These are phyloP conservation scores for Ciona savignyi DNA, from an alignment of 23 tunicate species.

Conservation along the genomic window DNA sequence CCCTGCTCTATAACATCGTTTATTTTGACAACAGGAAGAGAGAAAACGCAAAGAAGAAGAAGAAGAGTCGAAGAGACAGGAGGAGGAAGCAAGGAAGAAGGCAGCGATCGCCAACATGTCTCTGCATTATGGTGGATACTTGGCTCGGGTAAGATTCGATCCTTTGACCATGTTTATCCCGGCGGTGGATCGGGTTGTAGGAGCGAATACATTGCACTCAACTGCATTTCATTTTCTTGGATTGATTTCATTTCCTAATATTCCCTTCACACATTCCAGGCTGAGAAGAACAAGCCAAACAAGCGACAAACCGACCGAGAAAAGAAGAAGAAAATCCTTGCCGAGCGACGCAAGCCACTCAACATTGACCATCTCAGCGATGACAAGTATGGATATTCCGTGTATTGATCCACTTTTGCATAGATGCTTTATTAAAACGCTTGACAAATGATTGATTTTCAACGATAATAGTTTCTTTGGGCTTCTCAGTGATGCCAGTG, in stretches of 20 bases:
- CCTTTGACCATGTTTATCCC: too few species aligned
- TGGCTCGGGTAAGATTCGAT: constrained; percentile 77
- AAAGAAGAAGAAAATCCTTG: constrained; percentile 73
- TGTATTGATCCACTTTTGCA: too few species aligned
- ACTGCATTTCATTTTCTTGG: too few species aligned
- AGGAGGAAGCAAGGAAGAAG: constrained; percentile 92
- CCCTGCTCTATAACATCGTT: too few species aligned
- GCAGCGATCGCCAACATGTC: constrained; percentile 98
- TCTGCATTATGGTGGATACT: constrained; percentile 90
- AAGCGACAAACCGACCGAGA: constrained; percentile 96
- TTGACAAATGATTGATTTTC: too few species aligned
- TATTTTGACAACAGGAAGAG: constrained; percentile 53
- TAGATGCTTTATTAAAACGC: too few species aligned
- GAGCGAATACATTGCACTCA: too few species aligned
- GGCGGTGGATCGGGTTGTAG: too few species aligned
- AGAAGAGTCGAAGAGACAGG: constrained; percentile 59
- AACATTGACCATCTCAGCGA: constrained; percentile 82
- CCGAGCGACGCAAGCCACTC: constrained; percentile 80
- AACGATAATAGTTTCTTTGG: too few species aligned
- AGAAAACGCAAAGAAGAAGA: constrained; percentile 73
- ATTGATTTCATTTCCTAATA: too few species aligned
- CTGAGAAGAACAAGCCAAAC: constrained; percentile 93
- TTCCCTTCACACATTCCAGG: constrained; percentile 16
- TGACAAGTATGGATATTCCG: too few species aligned
- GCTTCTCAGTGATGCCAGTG: too few species aligned